Percentiles rank a stretch among this genome's conserved stretches.
These are phyloP conservation scores for Macrotrachela quadricornifera DNA, from an alignment of 1,140 invertebrate genomes.

Conservation along the genomic window DNA sequence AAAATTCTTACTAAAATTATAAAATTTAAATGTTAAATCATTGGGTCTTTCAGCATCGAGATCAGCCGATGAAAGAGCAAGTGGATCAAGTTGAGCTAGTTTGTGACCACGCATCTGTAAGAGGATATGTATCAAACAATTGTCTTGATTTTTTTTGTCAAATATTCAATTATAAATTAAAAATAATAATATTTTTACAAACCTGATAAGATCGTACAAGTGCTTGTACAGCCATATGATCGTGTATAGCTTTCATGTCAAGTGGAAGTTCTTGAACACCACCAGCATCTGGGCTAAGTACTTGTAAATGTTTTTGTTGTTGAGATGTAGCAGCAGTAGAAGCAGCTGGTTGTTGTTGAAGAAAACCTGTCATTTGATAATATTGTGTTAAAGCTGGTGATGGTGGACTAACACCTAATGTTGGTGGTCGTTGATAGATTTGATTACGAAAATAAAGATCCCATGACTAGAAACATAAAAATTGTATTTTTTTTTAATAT, in stretches of 20 bases:
- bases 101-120: conserved; percentile 70
- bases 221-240: conserved; percentile 88
- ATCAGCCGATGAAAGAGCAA: conserved; percentile 53
- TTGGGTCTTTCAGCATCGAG: conserved; percentile 30
- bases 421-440: no score
- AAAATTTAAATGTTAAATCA: conserved; percentile 8
- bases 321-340: conserved; percentile 22
- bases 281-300: conserved; percentile 29
- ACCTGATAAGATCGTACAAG: conserved; percentile 90
- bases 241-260: conserved; percentile 77
- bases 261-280: conserved; percentile 18
- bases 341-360: conserved; percentile 47
- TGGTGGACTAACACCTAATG: conserved; percentile 53
- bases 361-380: conserved; percentile 29
- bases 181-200: no score
- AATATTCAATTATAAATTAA: no score
- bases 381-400: conserved; percentile 45
- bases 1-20: no score
- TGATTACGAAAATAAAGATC: conserved; percentile 66
- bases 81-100: conserved; percentile 86
- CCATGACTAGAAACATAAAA: conserved; percentile 48
- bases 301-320: neutral
- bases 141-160: no score
- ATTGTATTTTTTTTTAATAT: no score
- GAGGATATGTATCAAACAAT: no score